A percentile compares a stretch with the other conserved stretches of the same genome.
Evolutionary conservation across 2,888 invertebrate genomes (phyloP).

Genomic region (Lasioglossum morio): DNA sequence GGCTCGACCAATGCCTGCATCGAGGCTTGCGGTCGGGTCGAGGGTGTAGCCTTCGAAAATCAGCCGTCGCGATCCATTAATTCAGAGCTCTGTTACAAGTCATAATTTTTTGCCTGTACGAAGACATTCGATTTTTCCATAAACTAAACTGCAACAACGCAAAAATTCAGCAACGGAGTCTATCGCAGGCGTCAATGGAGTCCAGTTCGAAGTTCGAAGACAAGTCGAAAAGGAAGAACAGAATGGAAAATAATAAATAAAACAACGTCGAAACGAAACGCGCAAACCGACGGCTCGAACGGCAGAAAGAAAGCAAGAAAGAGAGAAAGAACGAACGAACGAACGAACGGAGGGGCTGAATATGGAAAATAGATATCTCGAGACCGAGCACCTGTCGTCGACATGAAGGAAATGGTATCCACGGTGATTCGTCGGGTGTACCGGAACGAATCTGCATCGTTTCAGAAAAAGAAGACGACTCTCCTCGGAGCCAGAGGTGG

Average conservation of each 20-base stretch:
- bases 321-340: not conserved
- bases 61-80: too few species aligned
- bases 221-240: not conserved
- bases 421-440: slow-evolving; percentile 66
- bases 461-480: slow-evolving; percentile 56
- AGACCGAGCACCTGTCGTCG: slow-evolving; percentile 68
- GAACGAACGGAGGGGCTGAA: slow-evolving; percentile 35
- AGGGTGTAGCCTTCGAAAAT: too few species aligned
- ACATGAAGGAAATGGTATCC: slow-evolving; percentile 73
- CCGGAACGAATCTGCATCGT: slow-evolving; percentile 61
- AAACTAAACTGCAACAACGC: not conserved
- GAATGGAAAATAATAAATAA: slow-evolving; percentile 6
- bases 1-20: too few species aligned
- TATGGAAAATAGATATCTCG: slow-evolving; percentile 72
- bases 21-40: too few species aligned
- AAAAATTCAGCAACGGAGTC: slow-evolving; percentile 19
- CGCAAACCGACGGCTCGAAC: slow-evolving; percentile 26
- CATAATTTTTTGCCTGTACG: too few species aligned
- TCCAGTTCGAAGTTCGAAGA: slow-evolving; percentile 5
- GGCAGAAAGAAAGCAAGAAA: not conserved
- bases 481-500: slow-evolving; percentile 3
- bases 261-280: slow-evolving; percentile 37
- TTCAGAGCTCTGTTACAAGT: too few species aligned
- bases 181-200: not conserved
- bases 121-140: too few species aligned